Evolutionary conservation across 1,140 invertebrate genomes (phyloP), one percentile per base, ranked within the genome.

Genomic region (Hypothenemus hampei): DNA sequence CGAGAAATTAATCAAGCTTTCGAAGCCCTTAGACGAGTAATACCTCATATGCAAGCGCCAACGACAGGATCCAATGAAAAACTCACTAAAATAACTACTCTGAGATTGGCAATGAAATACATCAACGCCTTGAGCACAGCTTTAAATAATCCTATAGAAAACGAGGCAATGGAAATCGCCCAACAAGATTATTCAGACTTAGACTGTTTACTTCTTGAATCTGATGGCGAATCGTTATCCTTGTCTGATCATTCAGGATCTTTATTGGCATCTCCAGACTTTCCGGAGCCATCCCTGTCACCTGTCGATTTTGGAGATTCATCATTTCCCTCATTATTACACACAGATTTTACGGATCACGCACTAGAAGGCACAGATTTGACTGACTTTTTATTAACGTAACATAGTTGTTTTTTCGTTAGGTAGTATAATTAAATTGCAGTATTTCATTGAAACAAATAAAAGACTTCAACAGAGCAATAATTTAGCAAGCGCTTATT

Each of bases 1-100:
- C 74, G 86, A 37, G 89, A 93, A 69, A 93, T 94, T 47, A 93
- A 93, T 73, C 78, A 82, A 40, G 91, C 89, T 1, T 94, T 93
- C 73, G 89, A 92, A 69, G 78, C 81, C 1, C 75, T 94, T 1
- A 77, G 87, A 18, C 76, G 79, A 21, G 85, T 83, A 4, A 83
- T 94, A 1, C 91, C 91, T 0, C 68, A 71, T 16, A 73, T 77
- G 10, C 65, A 74, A 15, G 75, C 76, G 45, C 72, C 43, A 60
- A 65, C 13, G 60, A 22, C 57, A 7, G 58, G 54, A 2, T 72
- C 75, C 33, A 81, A 81, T 67, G 84, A 89, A 65, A 91, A 91
- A 73, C 71, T 91, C 46, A 93, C 90, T 16, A 93, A 93, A 76
- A 92, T 93, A 59, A 89, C 88, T 4, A 91, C 89, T 3, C 72